These are phyloP conservation scores for Muscicapa adusta DNA, from an alignment of 2,113 vertebrate species.

Conservation along the genomic window DNA sequence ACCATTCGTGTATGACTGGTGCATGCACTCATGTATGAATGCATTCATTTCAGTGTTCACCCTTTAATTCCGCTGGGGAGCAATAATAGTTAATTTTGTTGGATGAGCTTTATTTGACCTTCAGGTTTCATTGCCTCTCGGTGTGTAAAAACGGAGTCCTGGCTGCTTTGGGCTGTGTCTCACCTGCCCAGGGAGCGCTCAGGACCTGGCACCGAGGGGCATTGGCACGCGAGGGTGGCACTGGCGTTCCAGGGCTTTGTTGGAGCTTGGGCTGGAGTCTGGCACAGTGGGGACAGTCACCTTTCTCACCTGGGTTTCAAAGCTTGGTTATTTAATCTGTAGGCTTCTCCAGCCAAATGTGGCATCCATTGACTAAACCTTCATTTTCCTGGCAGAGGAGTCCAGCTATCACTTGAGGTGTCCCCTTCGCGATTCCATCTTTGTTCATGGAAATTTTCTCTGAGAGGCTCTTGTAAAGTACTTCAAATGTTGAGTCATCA, in stretches of 20 bases:
- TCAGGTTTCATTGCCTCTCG: neutral
- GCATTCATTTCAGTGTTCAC: neutral
- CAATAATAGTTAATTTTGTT: neutral
- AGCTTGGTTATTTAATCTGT: rapidly evolving
- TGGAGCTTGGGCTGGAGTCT: neutral
- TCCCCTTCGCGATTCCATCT: neutral
- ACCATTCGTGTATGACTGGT: rapidly evolving
- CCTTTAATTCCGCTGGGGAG: neutral
- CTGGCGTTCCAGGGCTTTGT: neutral
- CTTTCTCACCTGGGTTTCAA: neutral
- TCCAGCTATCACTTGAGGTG: neutral
- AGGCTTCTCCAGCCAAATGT: neutral
- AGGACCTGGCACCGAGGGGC: rapidly evolving
- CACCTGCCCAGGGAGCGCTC: neutral
- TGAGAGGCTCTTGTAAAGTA: neutral
- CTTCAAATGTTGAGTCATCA: constrained; percentile 16
- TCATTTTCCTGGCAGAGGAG: neutral
- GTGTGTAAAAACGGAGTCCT: rapidly evolving
- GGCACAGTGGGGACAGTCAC: neutral
- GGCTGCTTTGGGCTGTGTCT: neutral
- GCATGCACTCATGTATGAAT: rapidly evolving
- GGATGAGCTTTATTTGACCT: neutral
- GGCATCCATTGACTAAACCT: neutral
- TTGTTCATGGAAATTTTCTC: neutral
- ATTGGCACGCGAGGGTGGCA: rapidly evolving